phyloP scores from a whole-genome alignment of 1,140 invertebrate genomes.

The Procambarus clarkii region DNA sequence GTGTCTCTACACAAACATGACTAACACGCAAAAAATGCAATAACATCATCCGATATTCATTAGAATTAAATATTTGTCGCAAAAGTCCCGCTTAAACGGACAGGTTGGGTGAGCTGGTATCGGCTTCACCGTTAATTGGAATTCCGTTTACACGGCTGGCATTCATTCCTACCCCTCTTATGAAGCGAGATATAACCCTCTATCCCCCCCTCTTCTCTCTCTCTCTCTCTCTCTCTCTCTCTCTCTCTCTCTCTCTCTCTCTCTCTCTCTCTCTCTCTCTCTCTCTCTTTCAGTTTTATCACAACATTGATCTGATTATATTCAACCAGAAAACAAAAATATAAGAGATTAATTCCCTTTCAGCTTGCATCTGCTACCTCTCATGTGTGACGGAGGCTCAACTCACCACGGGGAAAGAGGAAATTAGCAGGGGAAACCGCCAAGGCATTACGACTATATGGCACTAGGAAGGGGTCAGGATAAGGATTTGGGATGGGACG shows the following conservation, averaged over 20 bases:
- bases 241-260: background rate
- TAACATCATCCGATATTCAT: constrained; percentile 10
- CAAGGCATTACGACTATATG: too few relatives aligned
- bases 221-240: constrained; percentile 1
- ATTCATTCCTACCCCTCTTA: background rate
- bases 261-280: background rate
- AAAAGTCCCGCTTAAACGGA: constrained; percentile 21
- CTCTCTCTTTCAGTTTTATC: background rate
- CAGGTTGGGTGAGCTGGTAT: background rate
- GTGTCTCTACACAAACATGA: background rate
- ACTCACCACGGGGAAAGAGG: too few relatives aligned
- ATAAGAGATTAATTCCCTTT: too few relatives aligned
- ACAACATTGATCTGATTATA: background rate
- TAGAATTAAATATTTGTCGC: constrained; percentile 26
- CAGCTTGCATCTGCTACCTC: too few relatives aligned
- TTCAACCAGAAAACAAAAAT: too few relatives aligned
- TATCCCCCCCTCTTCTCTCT: background rate
- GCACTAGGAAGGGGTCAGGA: too few relatives aligned
- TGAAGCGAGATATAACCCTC: background rate
- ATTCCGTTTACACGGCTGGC: constrained; percentile 27
- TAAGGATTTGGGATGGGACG: too few relatives aligned
- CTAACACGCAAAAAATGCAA: constrained; percentile 4
- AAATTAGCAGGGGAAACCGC: too few relatives aligned
- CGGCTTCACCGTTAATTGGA: constrained; percentile 32
- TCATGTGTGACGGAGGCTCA: too few relatives aligned